Evolutionary conservation across 2,888 invertebrate species (phyloP), one percentile per base, ranked within the genome.

Genomic region (Nezara viridula): DNA sequence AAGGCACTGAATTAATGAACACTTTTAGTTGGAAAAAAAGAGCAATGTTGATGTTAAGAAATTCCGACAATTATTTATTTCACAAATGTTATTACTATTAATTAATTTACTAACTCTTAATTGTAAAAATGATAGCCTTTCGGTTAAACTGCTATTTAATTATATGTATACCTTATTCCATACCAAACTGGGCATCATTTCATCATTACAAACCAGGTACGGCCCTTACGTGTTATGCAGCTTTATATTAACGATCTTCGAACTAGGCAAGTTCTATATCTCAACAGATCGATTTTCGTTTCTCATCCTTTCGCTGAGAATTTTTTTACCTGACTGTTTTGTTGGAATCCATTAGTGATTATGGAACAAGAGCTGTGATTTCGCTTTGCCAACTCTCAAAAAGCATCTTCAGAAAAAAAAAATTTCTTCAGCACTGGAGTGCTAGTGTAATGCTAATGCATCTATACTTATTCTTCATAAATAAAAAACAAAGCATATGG

Each of bases 151-250:
- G 19, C 32, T 19, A 21, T 73, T 73, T 73, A 73, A 73, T 73
- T 37, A 73, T 37, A 73, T 32, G 5, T 5, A 37, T 73, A 19
- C 66, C 5, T 37, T 60, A 60, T 60, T 32, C 60, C 60, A 27
- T 60, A 60, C 60, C 60, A 32, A 60, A 60, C 32, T 32, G 27
- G 60, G 60, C 32, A 60, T 73, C 21, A 73, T 37, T 73, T 37
- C 32, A 73, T 73, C 32, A 73, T 37, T 37, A 73, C 66, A 37
- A 66, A 73, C 66, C 66, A 73, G 66, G 66, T 16, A 60, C n/a
- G 66, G 66, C 0, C 66, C 19, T 4, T n/a, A n/a, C n/a, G n/a
- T 37, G 66, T 73, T 5, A 37, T 73, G 6, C 32, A 32, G 66
- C 16, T 24, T 19, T 37, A 27, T 3, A 60, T 32, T 27, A 14